Base-by-base conservation (phyloP, 2,888 invertebrate genomes). In the Nasonovia ribisnigri region DNA sequence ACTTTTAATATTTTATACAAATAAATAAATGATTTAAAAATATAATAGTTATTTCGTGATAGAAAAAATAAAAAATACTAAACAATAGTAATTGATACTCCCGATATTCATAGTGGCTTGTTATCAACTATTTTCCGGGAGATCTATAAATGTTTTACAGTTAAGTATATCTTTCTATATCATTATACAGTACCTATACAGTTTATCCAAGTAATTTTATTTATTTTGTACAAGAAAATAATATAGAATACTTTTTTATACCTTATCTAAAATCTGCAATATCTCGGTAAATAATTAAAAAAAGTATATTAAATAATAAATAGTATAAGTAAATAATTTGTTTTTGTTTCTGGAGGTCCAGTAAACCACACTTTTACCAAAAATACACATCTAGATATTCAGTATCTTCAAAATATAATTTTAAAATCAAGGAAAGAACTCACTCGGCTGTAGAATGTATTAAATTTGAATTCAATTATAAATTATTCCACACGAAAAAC, bases 1-100 rank as follows among this genome's bases (percentile, higher is more conserved):
- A 84, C 43, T 60, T 54, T 43, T 8, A 43, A 91, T 60, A 84
- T 36, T 51, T 36, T 54, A 13, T 13, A 43, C 11, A 26, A 26
- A 90, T 26, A 91, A 13, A 43, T 36, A 86, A 57, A 91, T 57
- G 13, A 11, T 90, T 60, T 46, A n/a, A 60, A 87, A 89, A 89
- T 43, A 29, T 51, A 42, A 51, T 26, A n/a, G 16, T 24, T 0
- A 48, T 20, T 48, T 46, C 29, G 29, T 3, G 6, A n/a, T 20
- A 46, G 20, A 87, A 42, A 87, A 29, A 51, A 13, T 8, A n/a
- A 36, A 36, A 16, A 67, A 77, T 77, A 36, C 2, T 36, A 36
- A 77, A 77, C n/a, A 77, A 36, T 77, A 77, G 20, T 77, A 77
- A 77, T 51, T 77, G 67, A 36, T 77, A 77, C 20, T 77, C 20